Evolutionary conservation across 2,888 invertebrate genomes (phyloP), one percentile per base, ranked within the genome.

Genomic region (Cantharis nigra): DNA sequence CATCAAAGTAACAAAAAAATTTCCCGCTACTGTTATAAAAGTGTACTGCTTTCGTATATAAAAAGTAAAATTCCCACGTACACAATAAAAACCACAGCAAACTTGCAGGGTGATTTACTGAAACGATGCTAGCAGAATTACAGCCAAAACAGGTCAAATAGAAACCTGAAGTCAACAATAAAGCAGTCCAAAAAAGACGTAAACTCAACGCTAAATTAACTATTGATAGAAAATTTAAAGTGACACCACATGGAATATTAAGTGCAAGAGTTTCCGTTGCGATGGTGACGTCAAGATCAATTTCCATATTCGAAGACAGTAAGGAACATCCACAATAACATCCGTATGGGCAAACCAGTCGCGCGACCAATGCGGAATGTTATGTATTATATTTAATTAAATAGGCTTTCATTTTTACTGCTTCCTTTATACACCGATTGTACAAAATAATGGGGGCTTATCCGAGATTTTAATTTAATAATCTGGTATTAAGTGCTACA

Each of bases 101-200:
- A 77, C 77, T 77, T 74, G 33, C 71, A 72, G 77, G 49, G 74
- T 74, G 77, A 74, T 77, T 74, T 77, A 77, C 73, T 69, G 71
- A 77, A 77, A 74, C 77, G 77, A 77, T 74, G 63, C 74, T 26
- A 23, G 74, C 71, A 69, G 77, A 77, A 77, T 77, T 77, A 74
- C 74, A 72, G 65, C 71, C 74, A 69, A 74, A 77, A 74, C 65
- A 77, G 77, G 64, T 67, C 70, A 70, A 69, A 74, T 71, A 64
- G 77, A 69, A 74, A 11, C 49, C 70, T 74, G 70, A 69, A 64
- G 74, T 74, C 69, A 73, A 77, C 74, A 69, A 77, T 77, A 74
- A 77, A 71, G 33, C 67, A 76, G 67, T 75, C 33, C 26, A 71
- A 30, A 30, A 23, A 63, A 72, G 62, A 72, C 78, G 67, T 73